Evolutionary conservation across 2,113 vertebrate species (phyloP).

Genomic region (Sigmodon hispidus): DNA sequence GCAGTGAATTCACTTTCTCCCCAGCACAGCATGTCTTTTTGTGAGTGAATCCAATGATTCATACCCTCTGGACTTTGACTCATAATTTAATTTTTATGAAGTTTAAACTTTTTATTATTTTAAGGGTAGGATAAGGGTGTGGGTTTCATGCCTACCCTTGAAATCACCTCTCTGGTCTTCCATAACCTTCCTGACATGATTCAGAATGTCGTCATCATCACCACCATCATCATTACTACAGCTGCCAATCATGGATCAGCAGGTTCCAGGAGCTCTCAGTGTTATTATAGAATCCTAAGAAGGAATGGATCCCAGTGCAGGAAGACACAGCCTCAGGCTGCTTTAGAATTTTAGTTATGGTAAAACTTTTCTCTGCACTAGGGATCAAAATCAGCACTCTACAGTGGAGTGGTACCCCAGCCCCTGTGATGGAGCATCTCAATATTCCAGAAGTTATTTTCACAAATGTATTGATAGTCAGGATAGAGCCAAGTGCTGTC

Average conservation of each 20-base stretch:
- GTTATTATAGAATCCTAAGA: background rate
- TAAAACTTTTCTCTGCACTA: background rate
- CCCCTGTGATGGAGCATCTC: background rate
- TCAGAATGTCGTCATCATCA: background rate
- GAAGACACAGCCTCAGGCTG: background rate
- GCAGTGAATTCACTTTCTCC: background rate
- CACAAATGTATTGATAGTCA: background rate
- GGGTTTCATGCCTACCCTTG: background rate
- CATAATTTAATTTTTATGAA: slow-evolving; percentile 53
- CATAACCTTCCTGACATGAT: background rate
- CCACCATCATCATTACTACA: background rate
- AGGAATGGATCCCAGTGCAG: fast-evolving
- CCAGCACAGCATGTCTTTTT: background rate
- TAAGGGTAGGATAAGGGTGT: slow-evolving; percentile 17
- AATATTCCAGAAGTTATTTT: background rate
- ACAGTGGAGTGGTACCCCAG: no score
- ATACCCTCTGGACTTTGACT: slow-evolving; percentile 42
- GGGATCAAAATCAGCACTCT: background rate
- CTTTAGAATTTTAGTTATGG: background rate
- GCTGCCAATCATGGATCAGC: no score
- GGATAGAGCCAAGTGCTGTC: background rate
- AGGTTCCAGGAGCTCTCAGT: background rate
- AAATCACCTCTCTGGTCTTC: background rate
- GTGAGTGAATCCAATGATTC: background rate
- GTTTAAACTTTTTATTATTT: slow-evolving; percentile 31